Base-by-base conservation (phyloP, 2,797 vertebrate genomes). In the Glossophaga mutica region DNA sequence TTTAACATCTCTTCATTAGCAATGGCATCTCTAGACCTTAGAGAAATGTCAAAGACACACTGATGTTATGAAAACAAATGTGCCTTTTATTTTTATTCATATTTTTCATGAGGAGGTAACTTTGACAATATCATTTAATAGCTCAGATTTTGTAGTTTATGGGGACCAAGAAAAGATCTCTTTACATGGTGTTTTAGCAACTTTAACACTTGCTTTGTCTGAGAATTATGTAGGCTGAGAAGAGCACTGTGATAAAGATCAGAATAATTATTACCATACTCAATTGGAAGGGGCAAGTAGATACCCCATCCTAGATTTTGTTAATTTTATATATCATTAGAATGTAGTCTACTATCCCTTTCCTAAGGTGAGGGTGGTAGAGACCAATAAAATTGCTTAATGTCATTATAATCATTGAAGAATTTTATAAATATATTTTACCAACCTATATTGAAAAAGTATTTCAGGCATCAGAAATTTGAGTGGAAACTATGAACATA, bases 81-180 rank as follows among this genome's bases (percentile, higher is more conserved):
- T 94, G 18, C 12, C 59, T 18, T 91, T 44, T 90, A 48, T 89
- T 95, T 97, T 94, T 29, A 90, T 19, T 55, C 46, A 18, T 77
- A 39, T 90, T 91, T 95, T 94, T 3, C 7, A 42, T 42, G 11
- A 90, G n/a, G 15, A 96, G 4, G 10, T 84, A 5, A 77, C 32
- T 94, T 95, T 95, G 24, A 26, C 46, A n/a, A 24, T 48, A 77
- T 65, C 1, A 88, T 26, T 21, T 39, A 78, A 71, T 71, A 55
- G 2, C 14, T 79, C 4, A 34, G 48, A 2, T 92, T 8, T 55
- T 81, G 11, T 34, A 34, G 2, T 76, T 94, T 9, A 55, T 76
- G 39, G 9, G 22, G 12, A 1, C 16, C 12, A 57, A 89, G 3
- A 4, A 96, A 85, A 74, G 7, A 3, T 2, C 37, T 93, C 57